A percentile compares a stretch with the other conserved stretches of the same genome.
Conservation (phyloP, 2,888 invertebrate genomes). For the Amorpha juglandis region DNA sequence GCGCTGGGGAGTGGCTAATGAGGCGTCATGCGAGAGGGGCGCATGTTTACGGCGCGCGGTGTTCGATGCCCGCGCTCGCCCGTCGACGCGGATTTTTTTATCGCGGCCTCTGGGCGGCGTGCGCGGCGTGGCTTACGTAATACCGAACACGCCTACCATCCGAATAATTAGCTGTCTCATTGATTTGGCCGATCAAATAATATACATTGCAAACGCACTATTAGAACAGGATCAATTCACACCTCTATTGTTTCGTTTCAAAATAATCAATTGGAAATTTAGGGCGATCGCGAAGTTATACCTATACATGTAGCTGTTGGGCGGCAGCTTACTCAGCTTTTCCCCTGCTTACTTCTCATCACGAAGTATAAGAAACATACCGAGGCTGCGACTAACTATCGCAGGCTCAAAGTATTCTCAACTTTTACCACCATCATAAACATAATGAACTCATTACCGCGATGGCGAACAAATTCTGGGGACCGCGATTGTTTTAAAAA, state of each 20-base stretch:
- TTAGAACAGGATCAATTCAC: conserved; percentile 10
- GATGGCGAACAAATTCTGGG: too few relatives aligned
- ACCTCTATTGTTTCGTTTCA: conserved; percentile 8
- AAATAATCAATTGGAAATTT: not conserved
- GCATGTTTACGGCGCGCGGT: conserved; percentile 71
- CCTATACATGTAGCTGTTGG: not conserved
- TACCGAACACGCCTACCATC: conserved; percentile 58
- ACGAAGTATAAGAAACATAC: not conserved
- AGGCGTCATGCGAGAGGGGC: conserved; percentile 82
- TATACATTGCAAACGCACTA: conserved; percentile 4
- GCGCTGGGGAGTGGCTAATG: conserved; percentile 82
- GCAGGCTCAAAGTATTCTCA: too few relatives aligned
- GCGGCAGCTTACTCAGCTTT: not conserved
- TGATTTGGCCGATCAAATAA: conserved; percentile 33
- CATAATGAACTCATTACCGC: too few relatives aligned
- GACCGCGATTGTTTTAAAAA: too few relatives aligned
- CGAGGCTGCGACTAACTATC: not conserved
- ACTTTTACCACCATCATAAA: too few relatives aligned
- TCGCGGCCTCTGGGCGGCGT: conserved; percentile 30
- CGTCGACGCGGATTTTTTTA: conserved; percentile 36
- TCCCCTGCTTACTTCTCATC: not conserved
- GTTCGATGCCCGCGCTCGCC: conserved; percentile 62
- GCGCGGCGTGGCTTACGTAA: conserved; percentile 57
- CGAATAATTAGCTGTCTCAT: conserved; percentile 51
- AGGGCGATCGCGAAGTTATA: not conserved